phyloP scores from a whole-genome alignment of 2,888 invertebrate species.

The Papilio gigon region DNA sequence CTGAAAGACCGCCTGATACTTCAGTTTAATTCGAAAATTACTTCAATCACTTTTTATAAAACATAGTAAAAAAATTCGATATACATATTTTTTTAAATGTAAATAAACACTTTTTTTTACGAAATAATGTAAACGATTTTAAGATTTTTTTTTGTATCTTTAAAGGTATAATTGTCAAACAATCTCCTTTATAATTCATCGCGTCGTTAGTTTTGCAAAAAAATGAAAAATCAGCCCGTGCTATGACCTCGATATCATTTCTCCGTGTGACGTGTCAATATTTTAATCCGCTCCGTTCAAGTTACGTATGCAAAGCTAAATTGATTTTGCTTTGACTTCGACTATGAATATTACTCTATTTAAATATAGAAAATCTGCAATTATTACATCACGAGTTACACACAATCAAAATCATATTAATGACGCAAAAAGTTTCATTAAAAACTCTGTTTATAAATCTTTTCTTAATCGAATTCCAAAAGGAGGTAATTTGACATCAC shows the following conservation, averaged over 20 bases:
- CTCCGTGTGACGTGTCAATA: constrained; percentile 4
- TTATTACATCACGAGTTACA: no score
- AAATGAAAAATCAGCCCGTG: not conserved
- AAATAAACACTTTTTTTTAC: no score
- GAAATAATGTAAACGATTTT: no score
- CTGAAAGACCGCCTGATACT: no score
- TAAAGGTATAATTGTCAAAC: no score
- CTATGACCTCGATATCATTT: constrained; percentile 7
- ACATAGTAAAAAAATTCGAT: not conserved
- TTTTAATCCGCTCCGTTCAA: constrained; percentile 16
- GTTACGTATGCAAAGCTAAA: constrained; percentile 16
- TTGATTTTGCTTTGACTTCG: not conserved
- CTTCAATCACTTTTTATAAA: not conserved
- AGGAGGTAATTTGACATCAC: no score
- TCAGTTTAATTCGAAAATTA: not conserved
- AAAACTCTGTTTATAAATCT: no score
- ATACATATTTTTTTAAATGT: no score
- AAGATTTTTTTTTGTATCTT: not conserved
- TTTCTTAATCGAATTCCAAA: no score
- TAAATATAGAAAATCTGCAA: not conserved
- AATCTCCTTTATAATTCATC: not conserved
- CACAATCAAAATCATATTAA: no score
- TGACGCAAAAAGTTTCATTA: no score
- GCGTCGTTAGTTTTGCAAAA: not conserved
- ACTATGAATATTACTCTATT: constrained; percentile 8